Evolutionary conservation across 1,140 invertebrate species (phyloP).

Genomic region (Orchestia grillus): DNA sequence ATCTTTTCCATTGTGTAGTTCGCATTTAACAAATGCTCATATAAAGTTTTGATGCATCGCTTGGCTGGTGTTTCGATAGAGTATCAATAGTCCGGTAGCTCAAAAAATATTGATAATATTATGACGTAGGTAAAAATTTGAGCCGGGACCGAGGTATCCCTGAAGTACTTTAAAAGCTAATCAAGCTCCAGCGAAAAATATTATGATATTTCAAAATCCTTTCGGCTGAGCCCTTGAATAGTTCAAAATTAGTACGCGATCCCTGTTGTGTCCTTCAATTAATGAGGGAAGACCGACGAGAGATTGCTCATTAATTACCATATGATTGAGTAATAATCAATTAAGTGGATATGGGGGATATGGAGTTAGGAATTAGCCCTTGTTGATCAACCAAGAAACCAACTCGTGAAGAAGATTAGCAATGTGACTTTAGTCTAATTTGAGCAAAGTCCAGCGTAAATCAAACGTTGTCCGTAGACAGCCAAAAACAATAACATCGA

Average conservation of each 20-base stretch:
- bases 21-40: too few relatives aligned
- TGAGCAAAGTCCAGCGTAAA: neutral
- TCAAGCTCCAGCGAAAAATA: neutral
- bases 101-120: too few relatives aligned
- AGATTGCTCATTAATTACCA: neutral
- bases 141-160: too few relatives aligned
- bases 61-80: too few relatives aligned
- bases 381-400: neutral
- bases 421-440: neutral
- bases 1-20: too few relatives aligned
- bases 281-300: neutral
- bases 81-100: too few relatives aligned
- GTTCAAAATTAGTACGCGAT: neutral
- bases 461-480: too few relatives aligned
- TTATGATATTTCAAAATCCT: neutral
- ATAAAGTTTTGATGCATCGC: too few relatives aligned
- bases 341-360: neutral
- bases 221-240: neutral
- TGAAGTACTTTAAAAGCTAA: too few relatives aligned
- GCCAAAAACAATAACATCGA: too few relatives aligned
- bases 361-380: neutral
- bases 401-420: too few relatives aligned
- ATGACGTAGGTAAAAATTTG: too few relatives aligned
- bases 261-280: neutral
- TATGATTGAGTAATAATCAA: neutral